Base-by-base conservation (phyloP, 1,140 invertebrate genomes). In the Ruditapes philippinarum region DNA sequence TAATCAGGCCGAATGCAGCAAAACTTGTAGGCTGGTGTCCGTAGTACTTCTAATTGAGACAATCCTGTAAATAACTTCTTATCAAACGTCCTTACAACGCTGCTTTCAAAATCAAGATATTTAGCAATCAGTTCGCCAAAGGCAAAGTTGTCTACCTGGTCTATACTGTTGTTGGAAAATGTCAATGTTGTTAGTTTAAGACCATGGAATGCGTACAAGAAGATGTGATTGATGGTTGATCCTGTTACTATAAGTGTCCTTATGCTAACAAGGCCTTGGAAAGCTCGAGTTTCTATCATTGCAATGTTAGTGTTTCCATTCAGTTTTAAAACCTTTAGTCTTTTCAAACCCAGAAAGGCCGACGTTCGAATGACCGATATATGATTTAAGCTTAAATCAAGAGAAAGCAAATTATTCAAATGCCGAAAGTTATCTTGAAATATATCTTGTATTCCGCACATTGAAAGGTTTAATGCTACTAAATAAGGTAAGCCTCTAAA, bases 1-100 rank as follows among this genome's bases (percentile, higher is more conserved):
- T 60, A 38, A 9, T 38, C 25, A 11, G 89, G 89, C 49, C 86
- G 74, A 40, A 87, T 38, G 65, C 93, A 94, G 65, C 93, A 94
- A 25, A 93, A 88, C 49, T 74, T 73, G 62, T 74, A 93, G 3
- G 88, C 57, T 49, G 91, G 91, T 14, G 91, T 89, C 9, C 68
- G 84, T 19, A 93, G 54, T 3, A 36, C 25, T 19, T 28, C 25
- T 14, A 93, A 31, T 33, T 62, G 31, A 22, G 33, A 33, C 1
- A 92, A 57, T 5, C 80, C 80, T 28, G n/a, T 80, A 80, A 93
- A 94, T 0, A 91, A 89, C 22, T 62, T n/a, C 9, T 80, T 45
- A 36, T 73, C 51, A 54, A 92, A 90, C 11, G 33, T 31, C 33
- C 51, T 31, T 81, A 93, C 88, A 12, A 33, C 28, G 25, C 89